Evolutionary conservation across 1,140 invertebrate species (phyloP).

Genomic region (Brachionus koreanus): DNA sequence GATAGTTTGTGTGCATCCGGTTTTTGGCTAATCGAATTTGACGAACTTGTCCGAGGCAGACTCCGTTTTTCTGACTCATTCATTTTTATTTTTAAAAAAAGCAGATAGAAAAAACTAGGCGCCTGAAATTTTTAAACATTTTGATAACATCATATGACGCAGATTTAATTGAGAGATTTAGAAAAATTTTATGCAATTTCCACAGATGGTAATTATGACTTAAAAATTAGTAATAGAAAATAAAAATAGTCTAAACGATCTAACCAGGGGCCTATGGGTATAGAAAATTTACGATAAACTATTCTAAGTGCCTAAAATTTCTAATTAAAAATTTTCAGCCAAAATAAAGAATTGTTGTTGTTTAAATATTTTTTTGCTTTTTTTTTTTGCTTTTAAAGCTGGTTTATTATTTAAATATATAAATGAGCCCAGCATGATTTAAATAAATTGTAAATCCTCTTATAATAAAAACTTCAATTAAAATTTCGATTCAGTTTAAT

Average conservation of each 20-base stretch:
- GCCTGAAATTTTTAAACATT: slow-evolving; percentile 5
- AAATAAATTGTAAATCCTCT: background rate
- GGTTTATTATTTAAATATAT: background rate
- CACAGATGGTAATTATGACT: slow-evolving; percentile 24
- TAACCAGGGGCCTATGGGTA: background rate
- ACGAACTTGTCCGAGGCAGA: background rate
- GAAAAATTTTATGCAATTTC: background rate
- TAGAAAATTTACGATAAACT: background rate
- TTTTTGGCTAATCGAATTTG: background rate
- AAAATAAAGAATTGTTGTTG: background rate
- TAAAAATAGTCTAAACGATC: background rate
- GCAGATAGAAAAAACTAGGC: background rate
- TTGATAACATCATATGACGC: slow-evolving; percentile 26
- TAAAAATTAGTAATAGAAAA: background rate
- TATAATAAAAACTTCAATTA: background rate
- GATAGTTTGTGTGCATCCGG: background rate
- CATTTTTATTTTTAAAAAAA: slow-evolving; percentile 12
- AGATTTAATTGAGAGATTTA: slow-evolving; percentile 8
- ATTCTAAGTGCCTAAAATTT: background rate
- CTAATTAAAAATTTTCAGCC: background rate
- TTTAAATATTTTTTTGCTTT: background rate
- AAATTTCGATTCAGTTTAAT: background rate
- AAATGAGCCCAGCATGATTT: background rate
- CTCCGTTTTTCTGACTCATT: background rate
- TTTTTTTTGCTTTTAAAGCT: background rate